Base-by-base conservation (phyloP, 1,140 invertebrate genomes). In the Caenorhabditis briggsae region DNA sequence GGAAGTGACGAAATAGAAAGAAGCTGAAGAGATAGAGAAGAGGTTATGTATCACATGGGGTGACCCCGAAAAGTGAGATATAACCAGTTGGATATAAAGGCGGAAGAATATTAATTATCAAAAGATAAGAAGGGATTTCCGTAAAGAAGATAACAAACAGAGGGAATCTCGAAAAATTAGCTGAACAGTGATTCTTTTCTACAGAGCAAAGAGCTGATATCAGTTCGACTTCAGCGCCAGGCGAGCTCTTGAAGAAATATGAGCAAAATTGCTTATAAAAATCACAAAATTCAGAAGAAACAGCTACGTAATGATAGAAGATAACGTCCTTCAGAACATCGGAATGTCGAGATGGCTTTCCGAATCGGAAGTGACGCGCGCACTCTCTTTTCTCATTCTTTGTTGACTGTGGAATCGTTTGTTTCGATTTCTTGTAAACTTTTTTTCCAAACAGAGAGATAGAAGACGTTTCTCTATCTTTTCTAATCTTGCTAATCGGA, bases 281-380 rank as follows among this genome's bases (percentile, higher is more conserved):
- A 53, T 53, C 50, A 14, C 50, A 53, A 53, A 14, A 53, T 9
- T 53, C 12, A 53, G 11, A 53, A 53, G 50, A 11, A 48, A 43
- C 9, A 65, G 33, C 7, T 25, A 41, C 11, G 11, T 14, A 50
- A 23, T n/a, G 46, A 78, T 43, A 50, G 11, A 23, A 46, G 50
- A 12, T 14, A 50, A 78, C 70, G 70, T 78, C 70, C 70, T 78
- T 78, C 70, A 78, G 70, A 78, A 78, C 70, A 78, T 78, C 70
- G 70, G 70, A 78, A 78, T 78, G 70, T 70, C 41, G 41, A 61
- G 59, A 25, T 23, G 64, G 64, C 46, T 50, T 78, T 50, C 43
- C 70, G 43, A 46, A 50, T 78, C 70, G 70, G 70, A 78, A 78
- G 70, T 78, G 70, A 78, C 70, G 70, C 64, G 43, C 33, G 12